Evolutionary conservation across 2,113 vertebrate species (phyloP).

Genomic region (Bos taurus): ARS-UCD2.0 NC_037345.1:18263501-18264000

Average conservation of each 20-base stretch:
- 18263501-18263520: not conserved
- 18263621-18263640: not conserved
- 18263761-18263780: not conserved
- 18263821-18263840: rapidly evolving
- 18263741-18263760: rapidly evolving
- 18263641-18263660: rapidly evolving
- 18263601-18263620: rapidly evolving
- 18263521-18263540: rapidly evolving
- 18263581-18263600: not conserved
- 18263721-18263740: no score
- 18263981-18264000: not conserved
- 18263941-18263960: not conserved
- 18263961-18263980: not conserved
- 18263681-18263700: not conserved
- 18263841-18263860: not conserved
- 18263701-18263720: not conserved
- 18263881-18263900: not conserved
- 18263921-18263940: rapidly evolving
- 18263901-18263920: rapidly evolving
- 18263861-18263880: not conserved
- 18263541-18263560: rapidly evolving
- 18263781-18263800: no score
- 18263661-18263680: rapidly evolving
- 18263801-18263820: not conserved
- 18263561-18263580: not conserved